These are phyloP conservation scores for Eledona agricola DNA, from an alignment of 2,888 invertebrate species.

Conservation along the genomic window DNA sequence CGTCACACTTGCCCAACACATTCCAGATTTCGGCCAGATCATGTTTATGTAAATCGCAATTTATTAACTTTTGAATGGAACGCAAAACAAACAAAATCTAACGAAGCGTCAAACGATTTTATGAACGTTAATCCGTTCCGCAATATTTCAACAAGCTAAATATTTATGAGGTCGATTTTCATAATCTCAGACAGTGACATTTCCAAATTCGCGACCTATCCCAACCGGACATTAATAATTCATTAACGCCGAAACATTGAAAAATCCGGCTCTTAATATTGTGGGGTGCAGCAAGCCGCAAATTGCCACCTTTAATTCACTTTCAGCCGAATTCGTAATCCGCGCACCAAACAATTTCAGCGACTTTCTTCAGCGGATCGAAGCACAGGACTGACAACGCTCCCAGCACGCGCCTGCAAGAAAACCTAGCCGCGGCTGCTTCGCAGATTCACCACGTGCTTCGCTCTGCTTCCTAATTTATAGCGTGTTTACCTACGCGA, in stretches of 20 bases:
- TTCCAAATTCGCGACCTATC: constrained; percentile 30
- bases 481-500: constrained; percentile 32
- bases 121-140: constrained; percentile 15
- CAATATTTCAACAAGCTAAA: constrained; percentile 5
- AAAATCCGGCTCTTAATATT: too few species aligned
- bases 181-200: constrained; percentile 15
- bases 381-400: constrained; percentile 37
- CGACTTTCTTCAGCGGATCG: constrained; percentile 36
- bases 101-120: constrained; percentile 10
- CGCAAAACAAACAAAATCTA: constrained; percentile 1
- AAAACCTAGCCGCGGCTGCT: constrained; percentile 30
- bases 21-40: too few species aligned
- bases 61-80: too few species aligned
- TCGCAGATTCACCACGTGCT: constrained; percentile 32
- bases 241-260: too few species aligned
- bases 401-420: constrained; percentile 36
- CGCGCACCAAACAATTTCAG: constrained; percentile 1
- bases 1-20: too few species aligned
- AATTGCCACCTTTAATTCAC: constrained; percentile 34
- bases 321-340: too few species aligned
- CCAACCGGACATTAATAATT: constrained; percentile 24
- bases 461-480: constrained; percentile 35
- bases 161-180: constrained; percentile 14
- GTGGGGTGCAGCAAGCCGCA: constrained; percentile 12
- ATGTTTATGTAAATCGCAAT: too few species aligned